Evolutionary conservation across 2,888 invertebrate species (phyloP), one percentile per base, ranked within the genome.

Genomic region (Iphiclides podalirius): DNA sequence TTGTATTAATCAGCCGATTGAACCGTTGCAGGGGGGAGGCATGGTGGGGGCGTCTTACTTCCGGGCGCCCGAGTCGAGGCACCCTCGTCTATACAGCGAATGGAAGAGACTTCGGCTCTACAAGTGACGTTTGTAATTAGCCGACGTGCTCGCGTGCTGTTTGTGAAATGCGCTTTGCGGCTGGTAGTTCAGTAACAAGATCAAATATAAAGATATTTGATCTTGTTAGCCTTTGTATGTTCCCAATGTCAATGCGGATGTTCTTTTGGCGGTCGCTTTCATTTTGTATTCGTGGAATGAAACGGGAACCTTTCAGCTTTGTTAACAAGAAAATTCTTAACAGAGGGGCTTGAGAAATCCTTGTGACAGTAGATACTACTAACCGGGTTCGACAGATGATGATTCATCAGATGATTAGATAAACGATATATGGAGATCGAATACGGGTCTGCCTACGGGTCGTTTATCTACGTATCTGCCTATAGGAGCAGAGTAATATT

Each of bases 1-100:
- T 72, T 67, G 65, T 72, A 69, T 73, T 71, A 74, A 72, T 74
- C 72, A 71, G 68, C 61, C 67, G 61, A 70, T 70, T 67, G 69
- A 66, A 64, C 64, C 57, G 53, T 52, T 54, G 52, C 44, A 47
- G 43, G 53, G 37, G 53, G 20, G 6, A 42, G 44, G 38, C 41
- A 36, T 34, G 7, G 7, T 37, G 54, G 58, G 53, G 52, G 43
- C 7, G 49, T 50, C 50, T 48, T 54, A 49, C 57, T 54, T 47
- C 48, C 42, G 54, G 52, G 57, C 58, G 50, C 52, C 58, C 52
- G 33, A 51, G 40, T 40, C 48, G 15, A 34, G 31, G 36, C n/a
- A n/a, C n/a, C 42, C 40, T 11, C 34, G 35, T 40, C 47, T 47
- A 41, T 23, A 39, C 28, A 47, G 8, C 20, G 38, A 40, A 55